A percentile compares a stretch with the other conserved stretches of the same genome.
Evolutionary conservation across 2,888 invertebrate species (phyloP).

Genomic region (Calameuta pallipes): DNA sequence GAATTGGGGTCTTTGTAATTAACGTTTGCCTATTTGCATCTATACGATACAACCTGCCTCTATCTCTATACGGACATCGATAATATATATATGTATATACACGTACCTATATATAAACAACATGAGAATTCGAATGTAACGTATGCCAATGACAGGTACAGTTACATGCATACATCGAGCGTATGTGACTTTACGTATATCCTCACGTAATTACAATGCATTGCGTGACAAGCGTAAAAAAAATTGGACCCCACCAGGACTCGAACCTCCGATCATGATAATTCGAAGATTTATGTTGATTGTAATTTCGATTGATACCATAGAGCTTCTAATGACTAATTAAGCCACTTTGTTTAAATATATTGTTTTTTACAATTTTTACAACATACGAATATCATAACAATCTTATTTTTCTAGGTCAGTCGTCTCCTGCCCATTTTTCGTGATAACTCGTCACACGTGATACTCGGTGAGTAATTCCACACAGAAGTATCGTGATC

Average conservation of each 20-base stretch:
- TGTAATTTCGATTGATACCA: not conserved
- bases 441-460: not conserved
- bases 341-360: not conserved
- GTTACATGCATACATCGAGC: not conserved
- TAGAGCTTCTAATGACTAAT: not conserved
- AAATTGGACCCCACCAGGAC: not conserved
- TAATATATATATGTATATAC: not conserved
- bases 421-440: not conserved
- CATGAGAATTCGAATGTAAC: not conserved
- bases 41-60: not conserved
- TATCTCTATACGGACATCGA: not conserved
- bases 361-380: not conserved
- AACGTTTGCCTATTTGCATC: not conserved
- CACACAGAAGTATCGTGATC: not conserved
- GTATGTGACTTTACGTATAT: not conserved
- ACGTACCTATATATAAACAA: not conserved
- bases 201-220: not conserved
- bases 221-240: not conserved
- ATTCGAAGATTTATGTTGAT: not conserved
- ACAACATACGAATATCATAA: not conserved
- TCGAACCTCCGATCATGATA: not conserved
- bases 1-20: conserved; percentile 3
- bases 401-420: not conserved
- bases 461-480: not conserved
- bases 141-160: not conserved